A percentile compares a stretch with the other conserved stretches of the same genome.
These are phyloP conservation scores for Bombyx mandarina DNA, from an alignment of 1,140 invertebrate species.

Conservation along the genomic window DNA sequence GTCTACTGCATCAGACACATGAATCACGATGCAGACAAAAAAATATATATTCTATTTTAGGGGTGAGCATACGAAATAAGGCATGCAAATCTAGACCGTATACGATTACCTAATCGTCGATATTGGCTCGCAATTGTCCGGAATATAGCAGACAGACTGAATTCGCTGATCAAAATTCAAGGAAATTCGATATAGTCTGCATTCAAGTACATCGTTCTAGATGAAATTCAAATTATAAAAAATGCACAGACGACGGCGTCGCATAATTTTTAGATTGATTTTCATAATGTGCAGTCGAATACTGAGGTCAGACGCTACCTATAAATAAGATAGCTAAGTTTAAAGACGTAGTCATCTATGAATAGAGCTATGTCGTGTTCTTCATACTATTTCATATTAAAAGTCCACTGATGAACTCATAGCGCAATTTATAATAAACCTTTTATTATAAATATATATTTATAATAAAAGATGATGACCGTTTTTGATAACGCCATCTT, in stretches of 20 bases:
- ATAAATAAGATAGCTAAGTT: too few species aligned
- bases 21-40: slow-evolving; percentile 57
- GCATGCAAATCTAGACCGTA: slow-evolving; percentile 24
- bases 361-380: too few species aligned
- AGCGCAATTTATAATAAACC: too few species aligned
- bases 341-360: too few species aligned
- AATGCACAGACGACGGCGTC: slow-evolving; percentile 55
- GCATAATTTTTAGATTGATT: slow-evolving; percentile 69
- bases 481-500: too few species aligned
- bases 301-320: slow-evolving; percentile 40
- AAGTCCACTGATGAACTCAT: too few species aligned
- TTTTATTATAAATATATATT: too few species aligned
- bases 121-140: slow-evolving; percentile 20
- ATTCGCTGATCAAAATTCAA: slow-evolving; percentile 64
- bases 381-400: too few species aligned
- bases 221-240: slow-evolving; percentile 55
- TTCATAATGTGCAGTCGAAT: slow-evolving; percentile 61
- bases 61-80: slow-evolving; percentile 22
- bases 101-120: slow-evolving; percentile 5
- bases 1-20: slow-evolving; percentile 62
- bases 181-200: slow-evolving; percentile 63
- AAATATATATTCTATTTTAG: slow-evolving; percentile 43
- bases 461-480: too few species aligned
- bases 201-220: slow-evolving; percentile 53
- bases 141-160: slow-evolving; percentile 40